These are phyloP conservation scores for Neolamprologus longior DNA, from an alignment of 2,113 vertebrate genomes.

Conservation along the genomic window DNA sequence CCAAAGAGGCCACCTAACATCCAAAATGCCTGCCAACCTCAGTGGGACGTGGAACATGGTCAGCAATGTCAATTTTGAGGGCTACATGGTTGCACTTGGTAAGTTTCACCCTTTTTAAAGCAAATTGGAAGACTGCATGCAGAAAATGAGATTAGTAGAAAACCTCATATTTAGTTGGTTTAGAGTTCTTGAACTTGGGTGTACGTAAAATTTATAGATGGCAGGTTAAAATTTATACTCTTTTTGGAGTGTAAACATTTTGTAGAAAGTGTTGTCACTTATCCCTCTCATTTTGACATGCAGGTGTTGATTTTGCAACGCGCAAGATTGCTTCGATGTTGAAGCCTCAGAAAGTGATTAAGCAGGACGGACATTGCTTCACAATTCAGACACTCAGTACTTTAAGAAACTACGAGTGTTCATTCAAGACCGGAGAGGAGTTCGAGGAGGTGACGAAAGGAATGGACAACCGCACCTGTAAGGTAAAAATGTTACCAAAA, in stretches of 20 bases:
- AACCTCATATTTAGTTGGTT: not conserved
- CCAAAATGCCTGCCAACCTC: conserved; percentile 75
- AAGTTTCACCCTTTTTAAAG: conserved; percentile 19
- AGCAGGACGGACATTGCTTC: conserved; percentile 80
- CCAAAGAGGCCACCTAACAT: not conserved
- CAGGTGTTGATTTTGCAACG: conserved; percentile 84
- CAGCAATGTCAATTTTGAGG: conserved; percentile 80
- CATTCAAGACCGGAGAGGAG: conserved; percentile 80
- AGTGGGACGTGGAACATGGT: conserved; percentile 81
- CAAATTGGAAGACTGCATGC: not conserved
- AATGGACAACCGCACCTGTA: conserved; percentile 82
- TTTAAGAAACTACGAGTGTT: conserved; percentile 72
- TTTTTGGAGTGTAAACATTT: not conserved
- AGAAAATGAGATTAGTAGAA: not conserved
- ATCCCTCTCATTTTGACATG: not conserved
- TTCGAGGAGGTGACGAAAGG: conserved; percentile 84
- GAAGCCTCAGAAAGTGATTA: conserved; percentile 86
- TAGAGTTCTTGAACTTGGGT: not conserved
- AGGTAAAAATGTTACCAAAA: conserved; percentile 57
- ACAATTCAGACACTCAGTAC: conserved; percentile 75
- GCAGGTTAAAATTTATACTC: not conserved
- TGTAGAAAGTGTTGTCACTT: not conserved
- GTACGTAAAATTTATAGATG: not conserved
- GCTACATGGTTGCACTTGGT: conserved; percentile 82
- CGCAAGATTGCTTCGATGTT: conserved; percentile 80